Conservation (phyloP, 1,140 invertebrate species). For the Drosophila prosaltans region DNA sequence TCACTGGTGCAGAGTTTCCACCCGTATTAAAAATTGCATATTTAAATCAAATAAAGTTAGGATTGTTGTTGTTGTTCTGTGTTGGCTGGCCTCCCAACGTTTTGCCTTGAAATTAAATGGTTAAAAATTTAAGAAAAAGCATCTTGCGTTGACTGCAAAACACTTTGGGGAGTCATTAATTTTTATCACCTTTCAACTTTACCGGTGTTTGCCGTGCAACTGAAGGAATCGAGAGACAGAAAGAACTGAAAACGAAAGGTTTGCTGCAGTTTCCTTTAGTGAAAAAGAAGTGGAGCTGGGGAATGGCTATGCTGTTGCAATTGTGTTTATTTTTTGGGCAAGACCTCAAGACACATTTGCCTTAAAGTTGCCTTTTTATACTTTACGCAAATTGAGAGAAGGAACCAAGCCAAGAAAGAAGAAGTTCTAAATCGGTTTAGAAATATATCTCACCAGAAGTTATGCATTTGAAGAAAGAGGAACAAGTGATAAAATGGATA, state of each 20-base stretch:
- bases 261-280: constrained; percentile 17
- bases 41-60: constrained; percentile 69
- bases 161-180: constrained; percentile 61
- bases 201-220: constrained; percentile 6
- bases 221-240: constrained; percentile 16
- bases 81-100: not conserved
- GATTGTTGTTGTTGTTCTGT: not conserved
- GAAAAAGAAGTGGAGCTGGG: constrained; percentile 13
- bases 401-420: too few relatives aligned
- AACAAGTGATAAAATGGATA: too few relatives aligned
- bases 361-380: not conserved
- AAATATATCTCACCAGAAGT: too few relatives aligned
- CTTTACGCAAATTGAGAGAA: not conserved
- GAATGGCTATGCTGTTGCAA: not conserved
- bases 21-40: constrained; percentile 61
- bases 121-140: constrained; percentile 69
- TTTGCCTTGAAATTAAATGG: constrained; percentile 63
- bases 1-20: not conserved
- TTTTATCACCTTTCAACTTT: constrained; percentile 59
- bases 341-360: not conserved
- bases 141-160: constrained; percentile 56
- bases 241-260: constrained; percentile 20
- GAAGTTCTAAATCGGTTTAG: too few relatives aligned
- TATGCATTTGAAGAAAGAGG: too few relatives aligned
- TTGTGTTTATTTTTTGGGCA: not conserved